Conservation (phyloP, 2,797 vertebrate genomes). For the Hoplostethus atlanticus region DNA sequence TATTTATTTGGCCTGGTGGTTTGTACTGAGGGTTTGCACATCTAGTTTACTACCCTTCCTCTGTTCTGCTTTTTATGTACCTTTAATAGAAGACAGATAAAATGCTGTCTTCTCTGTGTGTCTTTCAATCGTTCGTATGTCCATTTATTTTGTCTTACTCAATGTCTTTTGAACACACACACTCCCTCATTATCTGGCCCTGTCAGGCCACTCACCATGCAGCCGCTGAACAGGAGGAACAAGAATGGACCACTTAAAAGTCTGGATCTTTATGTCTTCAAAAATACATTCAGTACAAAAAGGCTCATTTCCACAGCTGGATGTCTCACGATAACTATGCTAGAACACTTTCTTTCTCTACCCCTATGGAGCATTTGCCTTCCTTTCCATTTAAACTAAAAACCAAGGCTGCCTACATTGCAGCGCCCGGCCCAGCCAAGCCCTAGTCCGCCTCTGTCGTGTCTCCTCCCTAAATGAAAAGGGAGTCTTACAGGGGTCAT, state of each 20-base stretch:
- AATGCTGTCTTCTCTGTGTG: constrained; percentile 42
- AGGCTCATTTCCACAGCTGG: constrained; percentile 61
- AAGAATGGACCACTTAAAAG: constrained; percentile 58
- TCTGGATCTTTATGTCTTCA: constrained; percentile 55
- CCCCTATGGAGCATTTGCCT: constrained; percentile 24
- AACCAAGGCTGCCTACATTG: constrained; percentile 9
- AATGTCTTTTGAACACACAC: constrained; percentile 61
- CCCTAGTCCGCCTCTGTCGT: constrained; percentile 38
- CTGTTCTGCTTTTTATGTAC: constrained; percentile 26
- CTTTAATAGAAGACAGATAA: constrained; percentile 46
- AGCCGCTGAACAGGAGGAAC: constrained; percentile 48
- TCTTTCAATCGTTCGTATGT: constrained; percentile 65
- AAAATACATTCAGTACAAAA: constrained; percentile 35
- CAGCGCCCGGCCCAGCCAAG: constrained; percentile 16
- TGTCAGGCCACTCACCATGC: constrained; percentile 60
- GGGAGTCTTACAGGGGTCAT: constrained; percentile 81
- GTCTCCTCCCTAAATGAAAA: constrained; percentile 66
- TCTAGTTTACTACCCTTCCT: constrained; percentile 34
- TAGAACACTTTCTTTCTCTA: constrained; percentile 13
- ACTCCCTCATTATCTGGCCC: constrained; percentile 71
- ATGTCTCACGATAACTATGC: constrained; percentile 37
- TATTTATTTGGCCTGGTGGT: constrained; percentile 5
- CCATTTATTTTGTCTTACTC: constrained; percentile 63
- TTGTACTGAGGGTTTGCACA: background rate
- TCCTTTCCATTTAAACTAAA: constrained; percentile 42